Base-by-base conservation (phyloP, 1,140 invertebrate species). In the Zaprionus inermis region DNA sequence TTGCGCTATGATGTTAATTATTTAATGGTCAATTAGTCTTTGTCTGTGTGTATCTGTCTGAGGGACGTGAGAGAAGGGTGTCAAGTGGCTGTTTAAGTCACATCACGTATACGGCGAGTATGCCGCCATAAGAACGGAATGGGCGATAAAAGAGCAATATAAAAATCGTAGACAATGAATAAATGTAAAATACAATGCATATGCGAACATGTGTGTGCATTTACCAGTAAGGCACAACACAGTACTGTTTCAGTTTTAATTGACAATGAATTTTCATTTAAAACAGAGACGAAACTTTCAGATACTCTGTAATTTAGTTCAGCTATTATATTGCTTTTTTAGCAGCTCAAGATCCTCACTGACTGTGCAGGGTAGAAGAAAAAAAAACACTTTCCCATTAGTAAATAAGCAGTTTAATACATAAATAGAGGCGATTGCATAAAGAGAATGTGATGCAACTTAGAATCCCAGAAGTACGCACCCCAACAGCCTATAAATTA, bases 11-110 rank as follows among this genome's bases (percentile, higher is more conserved):
- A 60, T 84, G 68, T 64, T 78, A 80, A 84, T 84, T 72, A 79
- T 78, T 84, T 75, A 84, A 84, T 84, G 64, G 56, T 71, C 74
- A 84, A 84, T 84, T 84, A 84, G 7, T 32, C 7, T 32, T 7
- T 32, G 30, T 32, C 7, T 32, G 30, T 10, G 30, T 28, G 79
- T 67, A 32, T 22, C 34, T 67, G 28, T 56, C 32, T 36, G 52
- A 14, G 28, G 41, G 54, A 44, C 9, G 16, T 52, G 1, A n/a
- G 5, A 3, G 34, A 51, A 30, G 14, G n/a, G 38, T 44, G 38
- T n/a, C 7, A 44, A 44, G 7, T 44, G n/a, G 9, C 7, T 16
- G 38, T 16, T 3, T 0, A 41, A 44, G 44, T 20, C 44, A 49
- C 7, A 74, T 69, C 65, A 77, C 65, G 65, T 69, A 63, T 77